Evolutionary conservation across 2,797 vertebrate genomes (phyloP).

Genomic region (Pseudopleuronectes americanus): DNA sequence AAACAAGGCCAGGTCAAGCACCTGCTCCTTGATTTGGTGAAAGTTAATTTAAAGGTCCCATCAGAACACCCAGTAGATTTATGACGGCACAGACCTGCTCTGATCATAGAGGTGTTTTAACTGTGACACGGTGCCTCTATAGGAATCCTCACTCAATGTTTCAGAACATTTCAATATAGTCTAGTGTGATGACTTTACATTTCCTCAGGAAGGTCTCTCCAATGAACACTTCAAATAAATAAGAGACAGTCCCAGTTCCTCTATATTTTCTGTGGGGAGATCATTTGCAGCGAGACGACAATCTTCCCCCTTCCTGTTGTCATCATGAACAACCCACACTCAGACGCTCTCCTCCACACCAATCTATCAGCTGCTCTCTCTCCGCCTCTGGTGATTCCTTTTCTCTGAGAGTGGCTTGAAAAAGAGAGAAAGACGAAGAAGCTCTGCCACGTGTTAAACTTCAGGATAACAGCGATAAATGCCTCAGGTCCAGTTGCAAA

Average conservation of each 20-base stretch:
- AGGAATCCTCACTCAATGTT: background rate
- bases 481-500: slow-evolving; percentile 30
- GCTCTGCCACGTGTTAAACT: slow-evolving; percentile 42
- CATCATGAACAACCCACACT: slow-evolving; percentile 16
- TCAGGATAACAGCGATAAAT: slow-evolving; percentile 40
- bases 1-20: too few species aligned
- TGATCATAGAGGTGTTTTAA: background rate
- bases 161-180: background rate
- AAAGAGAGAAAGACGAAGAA: slow-evolving; percentile 8
- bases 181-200: background rate
- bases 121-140: background rate
- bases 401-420: slow-evolving; percentile 40
- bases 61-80: background rate
- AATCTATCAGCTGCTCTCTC: slow-evolving; percentile 60
- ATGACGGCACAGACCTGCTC: background rate
- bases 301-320: slow-evolving; percentile 16
- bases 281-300: slow-evolving; percentile 20
- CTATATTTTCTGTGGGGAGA: background rate
- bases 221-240: background rate
- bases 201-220: background rate
- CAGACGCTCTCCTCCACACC: slow-evolving; percentile 29
- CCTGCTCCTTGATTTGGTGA: background rate
- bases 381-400: slow-evolving; percentile 46
- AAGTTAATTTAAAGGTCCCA: background rate
- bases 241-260: background rate